Conservation (phyloP, 1,140 invertebrate species). For the Mamestra configurata region DNA sequence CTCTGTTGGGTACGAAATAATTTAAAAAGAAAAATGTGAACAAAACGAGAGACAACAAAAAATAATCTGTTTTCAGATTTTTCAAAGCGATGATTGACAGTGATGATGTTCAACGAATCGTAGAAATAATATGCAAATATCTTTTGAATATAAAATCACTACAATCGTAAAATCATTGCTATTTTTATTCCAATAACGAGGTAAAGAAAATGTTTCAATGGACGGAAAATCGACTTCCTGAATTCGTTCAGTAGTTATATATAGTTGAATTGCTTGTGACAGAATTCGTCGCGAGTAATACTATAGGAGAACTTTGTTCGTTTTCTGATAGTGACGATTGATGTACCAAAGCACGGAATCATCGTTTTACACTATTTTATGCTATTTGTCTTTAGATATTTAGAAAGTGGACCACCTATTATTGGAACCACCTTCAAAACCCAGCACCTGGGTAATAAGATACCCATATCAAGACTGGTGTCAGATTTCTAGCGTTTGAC, state of each 20-base stretch:
- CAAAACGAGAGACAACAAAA: background rate
- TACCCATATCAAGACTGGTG: too few species aligned
- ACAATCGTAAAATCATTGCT: background rate
- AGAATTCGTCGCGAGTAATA: too few species aligned
- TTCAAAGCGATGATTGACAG: background rate
- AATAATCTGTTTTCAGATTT: background rate
- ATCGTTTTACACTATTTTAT: too few species aligned
- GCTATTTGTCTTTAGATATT: too few species aligned
- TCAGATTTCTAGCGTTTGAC: too few species aligned
- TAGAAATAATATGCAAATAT: background rate
- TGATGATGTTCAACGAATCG: background rate
- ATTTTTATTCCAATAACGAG: background rate
- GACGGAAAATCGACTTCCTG: constrained; percentile 1
- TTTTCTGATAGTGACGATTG: background rate
- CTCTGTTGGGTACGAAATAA: background rate
- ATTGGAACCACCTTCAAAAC: too few species aligned
- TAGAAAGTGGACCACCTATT: too few species aligned
- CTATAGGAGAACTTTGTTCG: background rate
- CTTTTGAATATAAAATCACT: constrained; percentile 18
- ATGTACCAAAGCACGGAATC: too few species aligned
- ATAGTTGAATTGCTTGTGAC: too few species aligned
- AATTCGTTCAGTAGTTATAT: background rate
- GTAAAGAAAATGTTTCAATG: background rate
- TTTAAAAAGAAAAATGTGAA: background rate
- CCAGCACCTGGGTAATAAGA: too few species aligned